These are phyloP conservation scores for Calycopis cecrops DNA, from an alignment of 1,140 invertebrate genomes.

Conservation along the genomic window DNA sequence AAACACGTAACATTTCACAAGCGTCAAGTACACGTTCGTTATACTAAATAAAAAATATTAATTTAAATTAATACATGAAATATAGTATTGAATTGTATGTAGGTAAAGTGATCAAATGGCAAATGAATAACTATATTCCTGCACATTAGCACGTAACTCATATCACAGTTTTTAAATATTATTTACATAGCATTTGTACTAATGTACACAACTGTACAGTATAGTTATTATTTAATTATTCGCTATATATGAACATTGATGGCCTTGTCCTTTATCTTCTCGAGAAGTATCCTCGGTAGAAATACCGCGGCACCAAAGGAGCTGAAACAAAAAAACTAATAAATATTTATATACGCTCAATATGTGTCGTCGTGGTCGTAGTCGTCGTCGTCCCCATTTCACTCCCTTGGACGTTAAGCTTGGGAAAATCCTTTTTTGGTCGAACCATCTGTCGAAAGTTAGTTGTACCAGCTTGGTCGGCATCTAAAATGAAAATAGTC, in stretches of 20 bases:
- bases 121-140: constrained; percentile 8
- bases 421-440: no score
- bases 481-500: no score
- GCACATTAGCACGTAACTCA: constrained; percentile 20
- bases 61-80: constrained; percentile 9
- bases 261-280: constrained; percentile 36
- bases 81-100: constrained; percentile 1
- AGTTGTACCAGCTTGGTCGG: no score
- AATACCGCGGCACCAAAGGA: constrained; percentile 44
- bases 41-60: background rate
- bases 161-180: constrained; percentile 34
- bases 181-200: constrained; percentile 34
- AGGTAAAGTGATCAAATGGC: background rate
- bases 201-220: constrained; percentile 23
- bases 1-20: no score
- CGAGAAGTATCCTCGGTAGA: constrained; percentile 49
- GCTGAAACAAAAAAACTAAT: constrained; percentile 43
- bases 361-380: no score
- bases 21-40: background rate
- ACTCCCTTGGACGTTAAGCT: no score
- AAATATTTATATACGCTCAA: background rate
- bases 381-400: no score
- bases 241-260: background rate
- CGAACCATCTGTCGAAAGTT: no score
- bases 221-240: constrained; percentile 12